Evolutionary conservation across 2,113 vertebrate species (phyloP).

Genomic region (Danionella cerebrum): DNA sequence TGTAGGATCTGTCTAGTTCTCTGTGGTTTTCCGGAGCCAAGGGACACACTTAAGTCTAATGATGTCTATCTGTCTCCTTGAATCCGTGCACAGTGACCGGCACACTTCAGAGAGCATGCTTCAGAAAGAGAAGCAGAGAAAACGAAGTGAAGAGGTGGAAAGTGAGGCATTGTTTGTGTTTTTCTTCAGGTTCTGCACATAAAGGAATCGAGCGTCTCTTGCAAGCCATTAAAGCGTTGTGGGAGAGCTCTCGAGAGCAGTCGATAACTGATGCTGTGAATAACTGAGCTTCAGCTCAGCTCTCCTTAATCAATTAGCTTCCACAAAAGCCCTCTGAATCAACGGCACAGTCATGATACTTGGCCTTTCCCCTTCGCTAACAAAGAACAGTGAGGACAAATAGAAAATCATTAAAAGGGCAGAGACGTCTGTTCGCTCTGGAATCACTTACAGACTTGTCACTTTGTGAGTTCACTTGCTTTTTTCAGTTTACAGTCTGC

Average conservation of each 20-base stretch:
- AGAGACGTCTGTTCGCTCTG: background rate
- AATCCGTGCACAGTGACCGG: background rate
- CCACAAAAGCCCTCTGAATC: slow-evolving; percentile 15
- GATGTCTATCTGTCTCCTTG: background rate
- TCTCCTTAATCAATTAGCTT: slow-evolving; percentile 25
- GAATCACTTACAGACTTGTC: background rate
- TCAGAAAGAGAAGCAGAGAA: background rate
- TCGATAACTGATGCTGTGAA: slow-evolving; percentile 12
- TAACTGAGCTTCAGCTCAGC: background rate
- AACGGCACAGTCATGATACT: background rate
- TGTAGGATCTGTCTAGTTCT: too few species aligned
- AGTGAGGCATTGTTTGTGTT: slow-evolving; percentile 1
- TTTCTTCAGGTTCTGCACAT: background rate
- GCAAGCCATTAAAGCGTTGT: slow-evolving; percentile 1
- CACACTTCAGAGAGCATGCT: background rate
- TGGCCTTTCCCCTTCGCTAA: background rate
- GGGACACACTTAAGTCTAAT: background rate
- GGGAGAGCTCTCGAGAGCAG: slow-evolving; percentile 14
- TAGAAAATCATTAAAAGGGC: background rate
- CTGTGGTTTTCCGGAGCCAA: background rate
- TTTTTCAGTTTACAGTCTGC: background rate
- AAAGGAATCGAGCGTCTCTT: slow-evolving; percentile 1
- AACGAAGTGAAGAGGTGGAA: background rate
- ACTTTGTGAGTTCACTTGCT: background rate
- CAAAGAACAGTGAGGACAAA: background rate